Evolutionary conservation across 2,113 vertebrate genomes (phyloP).

Genomic region (Dromaius novaehollandiae): DNA sequence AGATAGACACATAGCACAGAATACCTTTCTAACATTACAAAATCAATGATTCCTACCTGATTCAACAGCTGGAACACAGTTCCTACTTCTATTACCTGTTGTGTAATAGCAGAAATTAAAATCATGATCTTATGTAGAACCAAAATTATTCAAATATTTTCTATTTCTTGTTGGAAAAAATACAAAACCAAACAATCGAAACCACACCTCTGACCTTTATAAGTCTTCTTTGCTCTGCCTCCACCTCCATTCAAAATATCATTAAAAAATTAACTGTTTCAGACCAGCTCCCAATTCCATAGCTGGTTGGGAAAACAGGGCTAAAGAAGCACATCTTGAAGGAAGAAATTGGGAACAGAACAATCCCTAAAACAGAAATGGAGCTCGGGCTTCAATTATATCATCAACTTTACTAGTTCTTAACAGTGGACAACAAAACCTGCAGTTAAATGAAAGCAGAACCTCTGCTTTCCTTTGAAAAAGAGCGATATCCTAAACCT

Average conservation of each 20-base stretch:
- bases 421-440: background rate
- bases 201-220: background rate
- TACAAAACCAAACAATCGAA: background rate
- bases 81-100: background rate
- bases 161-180: background rate
- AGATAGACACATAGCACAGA: background rate
- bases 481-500: background rate
- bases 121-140: background rate
- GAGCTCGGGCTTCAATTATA: background rate
- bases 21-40: background rate
- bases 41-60: background rate
- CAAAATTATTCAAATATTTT: background rate
- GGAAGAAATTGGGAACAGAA: background rate
- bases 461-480: background rate
- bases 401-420: background rate
- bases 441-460: background rate
- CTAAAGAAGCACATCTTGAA: background rate
- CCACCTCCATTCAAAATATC: background rate
- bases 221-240: background rate
- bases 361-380: background rate
- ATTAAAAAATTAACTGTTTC: background rate
- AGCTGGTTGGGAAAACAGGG: background rate
- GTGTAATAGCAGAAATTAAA: background rate
- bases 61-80: background rate
- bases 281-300: background rate